Conservation (phyloP, 2,113 vertebrate genomes). For the Anthoscopus minutus region DNA sequence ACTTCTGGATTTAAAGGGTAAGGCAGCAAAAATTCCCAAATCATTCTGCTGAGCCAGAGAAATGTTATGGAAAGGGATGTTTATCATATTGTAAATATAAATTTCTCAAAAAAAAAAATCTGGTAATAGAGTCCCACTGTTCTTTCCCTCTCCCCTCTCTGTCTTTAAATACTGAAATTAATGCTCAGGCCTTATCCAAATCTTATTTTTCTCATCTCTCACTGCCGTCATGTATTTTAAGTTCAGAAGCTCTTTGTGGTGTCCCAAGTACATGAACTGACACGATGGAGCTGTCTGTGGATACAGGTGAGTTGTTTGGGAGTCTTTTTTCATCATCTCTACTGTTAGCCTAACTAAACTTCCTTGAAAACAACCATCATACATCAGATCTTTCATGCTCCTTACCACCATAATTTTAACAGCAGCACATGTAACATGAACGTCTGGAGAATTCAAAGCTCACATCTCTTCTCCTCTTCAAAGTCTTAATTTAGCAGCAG, state of each 20-base stretch:
- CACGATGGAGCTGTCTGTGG: neutral
- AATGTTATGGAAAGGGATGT: neutral
- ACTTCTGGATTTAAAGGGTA: neutral
- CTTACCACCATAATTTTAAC: neutral
- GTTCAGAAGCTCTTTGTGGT: neutral
- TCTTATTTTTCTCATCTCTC: neutral
- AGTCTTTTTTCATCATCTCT: neutral
- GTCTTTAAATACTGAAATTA: neutral
- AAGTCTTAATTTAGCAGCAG: neutral
- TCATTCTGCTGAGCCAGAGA: neutral
- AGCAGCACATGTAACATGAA: fast-evolving
- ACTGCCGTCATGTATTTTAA: neutral
- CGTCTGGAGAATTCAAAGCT: neutral
- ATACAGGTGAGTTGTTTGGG: neutral
- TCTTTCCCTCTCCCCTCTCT: neutral
- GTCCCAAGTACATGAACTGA: neutral
- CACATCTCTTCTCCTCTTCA: neutral
- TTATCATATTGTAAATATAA: neutral
- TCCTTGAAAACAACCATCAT: neutral
- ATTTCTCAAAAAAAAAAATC: neutral
- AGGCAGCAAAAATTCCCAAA: neutral
- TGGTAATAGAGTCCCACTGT: neutral
- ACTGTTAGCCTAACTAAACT: neutral
- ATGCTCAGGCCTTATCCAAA: neutral
- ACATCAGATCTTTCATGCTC: neutral